Conservation (phyloP, 2,888 invertebrate species). For the Netelia melanura region DNA sequence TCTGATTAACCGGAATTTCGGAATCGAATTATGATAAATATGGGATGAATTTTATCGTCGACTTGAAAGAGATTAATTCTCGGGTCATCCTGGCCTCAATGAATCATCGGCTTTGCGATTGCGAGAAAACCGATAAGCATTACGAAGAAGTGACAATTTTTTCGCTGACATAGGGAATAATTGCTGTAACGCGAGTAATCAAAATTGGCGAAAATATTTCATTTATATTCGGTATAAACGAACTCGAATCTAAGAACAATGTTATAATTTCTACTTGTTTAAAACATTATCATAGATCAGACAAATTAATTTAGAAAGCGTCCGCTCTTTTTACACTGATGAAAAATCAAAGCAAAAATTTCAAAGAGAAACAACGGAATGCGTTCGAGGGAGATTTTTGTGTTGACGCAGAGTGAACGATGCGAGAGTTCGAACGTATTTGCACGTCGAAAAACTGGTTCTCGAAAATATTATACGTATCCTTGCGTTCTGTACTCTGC, state of each 20-base stretch:
- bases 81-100: background rate
- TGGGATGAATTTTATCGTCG: slow-evolving; percentile 16
- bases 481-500: slow-evolving; percentile 5
- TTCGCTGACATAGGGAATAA: too few species aligned
- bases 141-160: too few species aligned
- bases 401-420: background rate
- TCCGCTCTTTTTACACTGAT: background rate
- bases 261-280: too few species aligned
- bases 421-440: background rate
- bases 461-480: background rate
- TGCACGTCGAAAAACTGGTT: slow-evolving; percentile 3
- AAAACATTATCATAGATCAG: too few species aligned
- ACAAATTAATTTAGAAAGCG: too few species aligned
- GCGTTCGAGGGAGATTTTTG: background rate
- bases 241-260: too few species aligned
- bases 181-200: too few species aligned
- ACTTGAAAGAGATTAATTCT: slow-evolving; percentile 19
- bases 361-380: background rate
- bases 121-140: too few species aligned
- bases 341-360: background rate
- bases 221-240: too few species aligned
- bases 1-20: slow-evolving; percentile 18
- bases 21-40: too few species aligned
- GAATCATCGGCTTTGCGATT: too few species aligned
- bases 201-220: too few species aligned